A percentile compares a stretch with the other conserved stretches of the same genome.
phyloP scores from a whole-genome alignment of 1,140 invertebrate species.

The Stegodyphus mimosarum region DNA sequence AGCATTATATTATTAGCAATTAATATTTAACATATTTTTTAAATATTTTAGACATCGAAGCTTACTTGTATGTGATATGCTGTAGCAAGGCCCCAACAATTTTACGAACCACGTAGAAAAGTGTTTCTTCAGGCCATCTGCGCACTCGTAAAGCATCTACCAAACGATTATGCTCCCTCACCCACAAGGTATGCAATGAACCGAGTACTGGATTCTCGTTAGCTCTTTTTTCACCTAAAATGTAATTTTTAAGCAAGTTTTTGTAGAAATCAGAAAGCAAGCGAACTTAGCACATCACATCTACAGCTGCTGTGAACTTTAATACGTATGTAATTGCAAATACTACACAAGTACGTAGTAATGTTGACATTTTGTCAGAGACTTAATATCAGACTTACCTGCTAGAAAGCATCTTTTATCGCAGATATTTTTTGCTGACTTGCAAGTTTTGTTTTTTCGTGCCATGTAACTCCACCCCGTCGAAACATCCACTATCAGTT shows the following conservation, averaged over 20 bases:
- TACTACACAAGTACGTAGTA: too few relatives aligned
- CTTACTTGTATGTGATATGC: constrained; percentile 88
- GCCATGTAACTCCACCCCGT: neutral
- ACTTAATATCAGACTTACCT: neutral
- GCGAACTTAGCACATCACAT: too few relatives aligned
- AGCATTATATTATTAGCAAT: too few relatives aligned
- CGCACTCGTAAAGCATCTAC: constrained; percentile 74
- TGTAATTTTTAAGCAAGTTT: too few relatives aligned
- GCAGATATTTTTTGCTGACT: neutral
- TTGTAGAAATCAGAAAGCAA: too few relatives aligned
- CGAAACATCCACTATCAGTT: constrained; percentile 8
- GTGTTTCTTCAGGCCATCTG: constrained; percentile 85
- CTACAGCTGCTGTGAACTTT: too few relatives aligned
- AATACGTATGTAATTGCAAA: too few relatives aligned
- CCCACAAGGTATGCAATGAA: constrained; percentile 97
- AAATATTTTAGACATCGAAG: constrained; percentile 68
- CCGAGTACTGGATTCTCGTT: constrained; percentile 83
- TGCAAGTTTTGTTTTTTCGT: constrained; percentile 16
- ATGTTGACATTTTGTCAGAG: too few relatives aligned
- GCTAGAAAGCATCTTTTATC: constrained; percentile 37
- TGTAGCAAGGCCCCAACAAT: constrained; percentile 96
- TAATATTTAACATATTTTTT: too few relatives aligned
- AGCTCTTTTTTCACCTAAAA: constrained; percentile 72
- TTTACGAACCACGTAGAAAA: constrained; percentile 90
- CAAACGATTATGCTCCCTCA: constrained; percentile 95